Evolutionary conservation across 1,140 invertebrate species (phyloP).

Genomic region (Phenacoccus solenopsis): DNA sequence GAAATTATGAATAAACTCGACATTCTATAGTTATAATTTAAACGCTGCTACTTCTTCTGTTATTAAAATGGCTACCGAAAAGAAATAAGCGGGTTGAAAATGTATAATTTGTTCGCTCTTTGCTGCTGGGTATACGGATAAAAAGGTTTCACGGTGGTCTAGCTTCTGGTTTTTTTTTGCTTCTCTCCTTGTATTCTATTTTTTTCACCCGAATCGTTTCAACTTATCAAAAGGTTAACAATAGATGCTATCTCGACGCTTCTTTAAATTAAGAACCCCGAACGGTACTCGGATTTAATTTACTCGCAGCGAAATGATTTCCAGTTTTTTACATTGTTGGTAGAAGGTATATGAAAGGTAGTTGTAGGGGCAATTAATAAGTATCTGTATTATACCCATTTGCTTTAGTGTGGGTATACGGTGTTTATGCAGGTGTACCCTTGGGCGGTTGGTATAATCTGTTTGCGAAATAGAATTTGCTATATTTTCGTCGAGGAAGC

Average conservation of each 20-base stretch:
- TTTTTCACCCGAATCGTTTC: background rate
- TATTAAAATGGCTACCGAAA: slow-evolving; percentile 2
- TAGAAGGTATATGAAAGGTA: background rate
- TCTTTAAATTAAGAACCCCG: slow-evolving; percentile 2
- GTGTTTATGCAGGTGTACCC: background rate
- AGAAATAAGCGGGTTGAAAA: background rate
- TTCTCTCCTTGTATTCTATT: too few species aligned
- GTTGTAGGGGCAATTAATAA: background rate
- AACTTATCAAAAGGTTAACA: background rate
- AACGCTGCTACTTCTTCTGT: background rate
- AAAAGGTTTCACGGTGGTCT: background rate
- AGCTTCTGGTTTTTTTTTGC: background rate
- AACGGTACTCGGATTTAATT: background rate
- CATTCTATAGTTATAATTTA: background rate
- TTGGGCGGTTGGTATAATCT: too few species aligned
- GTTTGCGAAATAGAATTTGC: too few species aligned
- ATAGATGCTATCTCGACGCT: background rate
- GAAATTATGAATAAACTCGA: background rate
- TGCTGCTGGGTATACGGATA: background rate
- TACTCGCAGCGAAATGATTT: background rate
- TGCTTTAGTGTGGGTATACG: background rate
- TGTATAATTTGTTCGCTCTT: background rate
- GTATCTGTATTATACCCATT: too few species aligned
- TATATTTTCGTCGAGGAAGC: too few species aligned
- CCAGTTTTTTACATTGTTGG: background rate